phyloP scores from a whole-genome alignment of 2,888 invertebrate genomes.

The Lithophane socia region DNA sequence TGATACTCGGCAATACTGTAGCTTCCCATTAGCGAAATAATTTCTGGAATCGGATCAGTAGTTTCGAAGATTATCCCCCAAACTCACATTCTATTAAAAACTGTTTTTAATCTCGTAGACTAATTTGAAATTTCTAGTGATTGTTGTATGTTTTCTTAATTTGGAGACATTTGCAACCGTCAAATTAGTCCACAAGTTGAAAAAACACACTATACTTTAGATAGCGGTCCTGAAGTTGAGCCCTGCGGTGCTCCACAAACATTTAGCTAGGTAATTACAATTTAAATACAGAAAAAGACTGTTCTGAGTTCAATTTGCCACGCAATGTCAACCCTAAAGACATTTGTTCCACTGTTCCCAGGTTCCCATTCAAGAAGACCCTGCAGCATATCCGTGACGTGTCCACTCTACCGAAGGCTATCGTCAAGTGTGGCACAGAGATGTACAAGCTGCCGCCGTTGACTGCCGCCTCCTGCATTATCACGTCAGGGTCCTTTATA shows the following conservation, averaged over 20 bases:
- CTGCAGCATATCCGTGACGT: slow-evolving; percentile 84
- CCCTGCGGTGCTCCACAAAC: background rate
- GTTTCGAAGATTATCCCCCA: too few species aligned
- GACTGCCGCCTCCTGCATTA: slow-evolving; percentile 85
- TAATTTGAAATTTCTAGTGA: too few species aligned
- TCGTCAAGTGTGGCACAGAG: slow-evolving; percentile 86
- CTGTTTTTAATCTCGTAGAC: too few species aligned
- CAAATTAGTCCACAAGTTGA: too few species aligned
- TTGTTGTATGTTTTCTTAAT: too few species aligned
- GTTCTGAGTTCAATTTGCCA: background rate
- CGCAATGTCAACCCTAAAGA: background rate
- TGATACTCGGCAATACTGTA: too few species aligned
- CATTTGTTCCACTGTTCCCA: slow-evolving; percentile 52
- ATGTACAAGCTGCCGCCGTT: slow-evolving; percentile 87
- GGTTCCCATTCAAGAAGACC: slow-evolving; percentile 87
- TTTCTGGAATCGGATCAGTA: too few species aligned
- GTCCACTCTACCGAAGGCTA: slow-evolving; percentile 83
- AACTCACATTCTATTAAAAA: too few species aligned
- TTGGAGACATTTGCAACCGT: too few species aligned
- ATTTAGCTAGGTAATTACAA: background rate
- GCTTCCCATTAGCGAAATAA: too few species aligned
- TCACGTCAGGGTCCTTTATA: slow-evolving; percentile 86
- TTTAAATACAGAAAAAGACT: too few species aligned
- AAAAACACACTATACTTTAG: too few species aligned
- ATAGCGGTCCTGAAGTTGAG: background rate